Evolutionary conservation across 2,113 vertebrate species (phyloP), one percentile per base, ranked within the genome.

Genomic region (Zosterops pallidus): DNA sequence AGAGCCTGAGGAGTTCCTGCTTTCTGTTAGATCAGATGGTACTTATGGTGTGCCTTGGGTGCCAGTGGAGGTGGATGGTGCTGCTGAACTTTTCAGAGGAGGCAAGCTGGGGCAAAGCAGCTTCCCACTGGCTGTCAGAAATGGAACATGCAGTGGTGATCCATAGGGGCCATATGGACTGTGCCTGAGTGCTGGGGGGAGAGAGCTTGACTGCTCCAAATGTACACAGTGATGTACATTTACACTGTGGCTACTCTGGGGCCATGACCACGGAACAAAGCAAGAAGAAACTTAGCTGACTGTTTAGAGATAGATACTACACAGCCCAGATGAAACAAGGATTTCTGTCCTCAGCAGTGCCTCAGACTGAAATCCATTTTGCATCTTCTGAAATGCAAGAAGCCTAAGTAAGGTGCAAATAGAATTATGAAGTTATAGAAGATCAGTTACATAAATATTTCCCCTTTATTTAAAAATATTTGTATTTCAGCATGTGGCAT

Each of bases 81-180:
- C 35, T 28, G 15, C 9, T 55, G 50, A 37, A 44, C 24, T 41
- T 53, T 59, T 14, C 19, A 64, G 28, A 21, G 12, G 12, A 49
- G 24, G 6, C 28, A 44, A 24, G 17, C 5, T 55, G 50, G 10
- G 2, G 1, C 12, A 37, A 24, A 60, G 16, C 14, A 37, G 17
- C 16, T 75, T 12, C 12, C 9, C 46, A 6, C 1, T 57, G 57
- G 4, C 47, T 63, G 24, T 57, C n/a, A 2, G 2, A 57, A 35
- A 37, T 5, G 42, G 5, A 29, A 7, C 18, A 13, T 24, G 9
- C 11, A 37, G 31, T 12, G 10, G 12, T 25, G 31, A 50, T 6
- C 11, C 23, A 9, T 10, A 20, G 6, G 18, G 29, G 15, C 31
- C 4, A 0, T 3, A 15, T 4, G 9, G 23, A n/a, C 16, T n/a